Percentiles rank a stretch among this genome's conserved stretches.
phyloP scores from a whole-genome alignment of 2,797 vertebrate species.

The Xiphophorus birchmanni region DNA sequence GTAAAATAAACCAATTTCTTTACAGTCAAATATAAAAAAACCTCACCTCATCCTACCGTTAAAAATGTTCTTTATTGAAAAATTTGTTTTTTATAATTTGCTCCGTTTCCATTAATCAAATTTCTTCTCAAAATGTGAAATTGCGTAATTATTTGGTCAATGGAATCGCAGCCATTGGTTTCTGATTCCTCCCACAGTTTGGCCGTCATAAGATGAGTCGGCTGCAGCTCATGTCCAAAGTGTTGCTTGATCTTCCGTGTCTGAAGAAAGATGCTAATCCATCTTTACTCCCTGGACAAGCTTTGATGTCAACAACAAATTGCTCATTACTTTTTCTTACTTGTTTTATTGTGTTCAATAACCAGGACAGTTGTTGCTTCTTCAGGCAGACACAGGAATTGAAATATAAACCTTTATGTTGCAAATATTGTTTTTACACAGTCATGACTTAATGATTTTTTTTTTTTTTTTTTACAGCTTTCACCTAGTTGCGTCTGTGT shows the following conservation, averaged over 20 bases:
- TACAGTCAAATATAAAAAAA: background rate
- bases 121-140: too few species aligned
- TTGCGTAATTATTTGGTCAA: too few species aligned
- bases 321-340: background rate
- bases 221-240: background rate
- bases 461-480: background rate
- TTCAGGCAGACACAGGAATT: background rate
- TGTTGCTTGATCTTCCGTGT: background rate
- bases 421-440: background rate
- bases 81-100: too few species aligned
- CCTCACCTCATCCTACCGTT: too few species aligned
- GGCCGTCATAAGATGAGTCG: background rate
- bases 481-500: slow-evolving; percentile 7
- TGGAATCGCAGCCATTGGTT: background rate
- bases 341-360: background rate
- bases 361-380: background rate
- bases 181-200: background rate
- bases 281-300: background rate
- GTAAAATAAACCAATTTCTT: too few species aligned
- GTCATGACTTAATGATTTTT: background rate
- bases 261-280: background rate
- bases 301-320: background rate
- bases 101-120: too few species aligned
- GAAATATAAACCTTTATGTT: background rate
- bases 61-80: background rate